Percentiles rank a stretch among this genome's conserved stretches.
Evolutionary conservation across 2,888 invertebrate species (phyloP).

Genomic region (Aporophyla nigra): DNA sequence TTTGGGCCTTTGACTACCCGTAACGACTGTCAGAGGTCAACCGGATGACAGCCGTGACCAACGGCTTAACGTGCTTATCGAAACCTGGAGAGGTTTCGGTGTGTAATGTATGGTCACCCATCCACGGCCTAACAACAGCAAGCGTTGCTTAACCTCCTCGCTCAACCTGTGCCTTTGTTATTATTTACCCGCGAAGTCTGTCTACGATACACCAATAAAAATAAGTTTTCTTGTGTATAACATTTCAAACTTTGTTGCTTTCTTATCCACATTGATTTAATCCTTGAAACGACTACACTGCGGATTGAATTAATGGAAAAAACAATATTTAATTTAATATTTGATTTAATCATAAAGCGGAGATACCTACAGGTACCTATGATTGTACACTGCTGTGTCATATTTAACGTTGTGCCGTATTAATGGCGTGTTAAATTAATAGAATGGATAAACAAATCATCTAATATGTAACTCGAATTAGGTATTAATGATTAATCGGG

Average conservation of each 20-base stretch:
- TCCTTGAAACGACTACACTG: slow-evolving; percentile 2
- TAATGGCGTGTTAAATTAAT: slow-evolving; percentile 34
- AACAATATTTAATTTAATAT: slow-evolving; percentile 45
- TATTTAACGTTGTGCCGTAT: slow-evolving; percentile 16
- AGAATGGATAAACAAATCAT: slow-evolving; percentile 38
- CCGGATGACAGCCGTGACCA: too few relatives aligned
- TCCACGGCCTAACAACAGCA: too few relatives aligned
- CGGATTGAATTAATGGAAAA: slow-evolving; percentile 40
- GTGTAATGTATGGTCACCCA: too few relatives aligned
- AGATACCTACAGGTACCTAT: background rate
- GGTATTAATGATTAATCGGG: slow-evolving; percentile 25
- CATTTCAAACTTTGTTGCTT: background rate
- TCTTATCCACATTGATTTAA: slow-evolving; percentile 25
- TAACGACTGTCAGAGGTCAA: too few relatives aligned
- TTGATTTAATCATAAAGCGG: slow-evolving; percentile 29
- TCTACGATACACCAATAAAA: background rate
- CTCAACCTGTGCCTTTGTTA: too few relatives aligned
- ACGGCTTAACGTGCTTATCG: too few relatives aligned
- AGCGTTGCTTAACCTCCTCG: too few relatives aligned
- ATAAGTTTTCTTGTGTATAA: background rate
- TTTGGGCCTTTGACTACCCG: too few relatives aligned
- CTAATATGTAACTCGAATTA: slow-evolving; percentile 35
- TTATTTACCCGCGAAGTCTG: too few relatives aligned
- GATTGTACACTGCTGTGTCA: slow-evolving; percentile 4
- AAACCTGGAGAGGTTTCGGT: too few relatives aligned